These are phyloP conservation scores for Capitella teleta DNA, from an alignment of 1,140 invertebrate species.

Conservation along the genomic window DNA sequence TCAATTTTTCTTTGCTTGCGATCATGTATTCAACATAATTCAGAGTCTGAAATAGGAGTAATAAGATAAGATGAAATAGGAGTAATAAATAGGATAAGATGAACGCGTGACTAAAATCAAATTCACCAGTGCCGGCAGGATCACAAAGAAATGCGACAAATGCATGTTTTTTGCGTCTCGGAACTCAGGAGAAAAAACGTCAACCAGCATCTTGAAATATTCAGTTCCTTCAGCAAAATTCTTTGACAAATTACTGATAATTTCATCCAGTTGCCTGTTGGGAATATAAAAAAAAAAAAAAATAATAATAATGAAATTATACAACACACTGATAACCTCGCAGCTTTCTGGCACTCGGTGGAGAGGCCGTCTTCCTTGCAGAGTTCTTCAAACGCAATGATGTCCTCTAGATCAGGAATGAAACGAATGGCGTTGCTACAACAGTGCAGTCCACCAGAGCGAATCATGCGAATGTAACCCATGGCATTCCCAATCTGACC, in stretches of 20 bases:
- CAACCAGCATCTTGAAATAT: slow-evolving; percentile 87
- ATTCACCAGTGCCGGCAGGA: slow-evolving; percentile 70
- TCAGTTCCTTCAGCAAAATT: slow-evolving; percentile 88
- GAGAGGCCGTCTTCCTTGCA: slow-evolving; percentile 49
- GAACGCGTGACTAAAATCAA: slow-evolving; percentile 47
- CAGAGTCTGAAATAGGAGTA: slow-evolving; percentile 51
- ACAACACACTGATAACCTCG: slow-evolving; percentile 37
- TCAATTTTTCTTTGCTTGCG: slow-evolving; percentile 82
- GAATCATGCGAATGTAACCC: slow-evolving; percentile 87
- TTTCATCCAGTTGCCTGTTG: slow-evolving; percentile 56
- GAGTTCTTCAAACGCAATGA: slow-evolving; percentile 51
- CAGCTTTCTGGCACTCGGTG: slow-evolving; percentile 51
- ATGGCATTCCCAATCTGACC: slow-evolving; percentile 94
- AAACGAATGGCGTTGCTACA: slow-evolving; percentile 82
- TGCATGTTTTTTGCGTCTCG: slow-evolving; percentile 75
- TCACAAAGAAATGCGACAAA: slow-evolving; percentile 84
- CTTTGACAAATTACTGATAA: slow-evolving; percentile 63
- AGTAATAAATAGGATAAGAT: background rate
- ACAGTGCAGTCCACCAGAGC: slow-evolving; percentile 84
- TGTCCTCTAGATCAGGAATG: slow-evolving; percentile 69
- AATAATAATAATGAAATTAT: background rate
- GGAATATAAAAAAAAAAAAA: background rate
- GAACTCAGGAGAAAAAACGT: slow-evolving; percentile 83
- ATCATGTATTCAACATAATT: slow-evolving; percentile 92
- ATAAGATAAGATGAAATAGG: slow-evolving; percentile 18